These are phyloP conservation scores for Cylindroiulus punctatus DNA, from an alignment of 2,888 invertebrate genomes.

Conservation along the genomic window DNA sequence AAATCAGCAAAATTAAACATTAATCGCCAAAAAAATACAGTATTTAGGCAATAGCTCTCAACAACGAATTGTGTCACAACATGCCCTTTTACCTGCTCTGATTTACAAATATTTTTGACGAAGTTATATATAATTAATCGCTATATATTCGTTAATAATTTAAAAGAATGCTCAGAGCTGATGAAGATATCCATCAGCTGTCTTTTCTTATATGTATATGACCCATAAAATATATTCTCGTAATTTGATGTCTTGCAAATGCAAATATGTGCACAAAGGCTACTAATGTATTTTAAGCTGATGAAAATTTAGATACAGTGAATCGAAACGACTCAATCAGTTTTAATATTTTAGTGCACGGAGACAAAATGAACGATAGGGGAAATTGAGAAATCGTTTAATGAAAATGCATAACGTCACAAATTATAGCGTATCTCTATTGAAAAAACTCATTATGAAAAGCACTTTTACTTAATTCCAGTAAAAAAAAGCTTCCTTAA, in stretches of 20 bases:
- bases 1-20: no score
- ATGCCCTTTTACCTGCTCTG: no score
- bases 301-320: constrained; percentile 19
- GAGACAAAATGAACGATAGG: constrained; percentile 16
- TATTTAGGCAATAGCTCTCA: no score
- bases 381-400: constrained; percentile 41
- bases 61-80: no score
- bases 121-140: not conserved
- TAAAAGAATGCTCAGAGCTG: not conserved
- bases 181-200: not conserved
- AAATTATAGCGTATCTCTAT: constrained; percentile 2
- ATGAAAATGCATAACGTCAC: constrained; percentile 33
- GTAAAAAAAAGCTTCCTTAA: constrained; percentile 42
- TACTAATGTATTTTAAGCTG: constrained; percentile 35
- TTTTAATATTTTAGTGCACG: constrained; percentile 27
- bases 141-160: not conserved
- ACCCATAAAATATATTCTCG: not conserved
- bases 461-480: constrained; percentile 45
- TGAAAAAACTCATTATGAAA: constrained; percentile 27
- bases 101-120: not conserved
- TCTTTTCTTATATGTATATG: not conserved
- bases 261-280: constrained; percentile 45
- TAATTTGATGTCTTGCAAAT: constrained; percentile 35
- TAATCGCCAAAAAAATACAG: no score
- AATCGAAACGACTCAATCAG: constrained; percentile 35